These are phyloP conservation scores for Leptinotarsa defecta DNA, from an alignment of 1,140 invertebrate genomes.

Conservation along the genomic window DNA sequence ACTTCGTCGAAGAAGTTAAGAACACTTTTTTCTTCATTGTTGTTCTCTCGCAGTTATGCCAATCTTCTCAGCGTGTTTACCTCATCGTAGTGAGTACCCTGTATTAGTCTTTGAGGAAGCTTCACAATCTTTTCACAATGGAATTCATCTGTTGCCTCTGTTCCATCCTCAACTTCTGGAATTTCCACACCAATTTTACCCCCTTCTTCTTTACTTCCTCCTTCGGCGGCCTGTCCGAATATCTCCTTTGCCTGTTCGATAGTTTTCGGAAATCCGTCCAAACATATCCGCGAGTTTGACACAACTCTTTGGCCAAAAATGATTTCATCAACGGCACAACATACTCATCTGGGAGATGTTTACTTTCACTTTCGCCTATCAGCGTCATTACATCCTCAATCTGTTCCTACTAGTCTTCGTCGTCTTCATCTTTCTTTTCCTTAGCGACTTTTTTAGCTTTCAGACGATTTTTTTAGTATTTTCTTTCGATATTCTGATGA, in stretches of 20 bases:
- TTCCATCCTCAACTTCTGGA: slow-evolving; percentile 35
- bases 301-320: slow-evolving; percentile 46
- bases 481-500: slow-evolving; percentile 14
- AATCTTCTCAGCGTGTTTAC: slow-evolving; percentile 60
- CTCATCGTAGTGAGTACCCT: slow-evolving; percentile 60
- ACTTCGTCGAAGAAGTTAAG: slow-evolving; percentile 73
- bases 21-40: slow-evolving; percentile 66
- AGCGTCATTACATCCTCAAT: slow-evolving; percentile 56
- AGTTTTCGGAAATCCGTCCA: slow-evolving; percentile 51
- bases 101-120: slow-evolving; percentile 64
- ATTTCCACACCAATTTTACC: slow-evolving; percentile 11
- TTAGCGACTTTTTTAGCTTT: slow-evolving; percentile 26
- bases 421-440: slow-evolving; percentile 28
- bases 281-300: slow-evolving; percentile 54
- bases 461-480: slow-evolving; percentile 17
- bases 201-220: slow-evolving; percentile 28
- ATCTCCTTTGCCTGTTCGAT: slow-evolving; percentile 43
- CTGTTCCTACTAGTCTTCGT: slow-evolving; percentile 46
- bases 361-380: slow-evolving; percentile 53
- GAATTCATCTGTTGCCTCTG: slow-evolving; percentile 71
- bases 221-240: slow-evolving; percentile 42
- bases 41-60: slow-evolving; percentile 59
- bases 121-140: slow-evolving; percentile 69
- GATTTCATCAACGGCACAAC: slow-evolving; percentile 48
- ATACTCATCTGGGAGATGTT: slow-evolving; percentile 53